Evolutionary conservation across 2,888 invertebrate species (phyloP), one percentile per base, ranked within the genome.

Genomic region (Tenthredo scrophulariae): DNA sequence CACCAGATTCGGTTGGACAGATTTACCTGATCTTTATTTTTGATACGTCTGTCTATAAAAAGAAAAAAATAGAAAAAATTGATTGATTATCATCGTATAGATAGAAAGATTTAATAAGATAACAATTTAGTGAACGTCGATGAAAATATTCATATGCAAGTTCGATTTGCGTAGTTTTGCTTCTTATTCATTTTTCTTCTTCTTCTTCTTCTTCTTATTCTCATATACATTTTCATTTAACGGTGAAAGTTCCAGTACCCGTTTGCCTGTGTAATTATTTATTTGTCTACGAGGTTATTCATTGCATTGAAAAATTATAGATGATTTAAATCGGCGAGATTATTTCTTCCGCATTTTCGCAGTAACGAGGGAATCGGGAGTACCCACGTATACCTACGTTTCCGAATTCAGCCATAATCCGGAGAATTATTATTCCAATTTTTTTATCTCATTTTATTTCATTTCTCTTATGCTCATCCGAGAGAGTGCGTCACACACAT

Each of bases 1-100:
- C 43, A 7, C 0, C 37, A 6, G 13, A 22, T n/a, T 10, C 26
- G 72, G 72, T 6, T 5, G 22, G 43, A 43, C 22, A 43, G 22
- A 74, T 10, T 43, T 13, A 74, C 72, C 72, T 74, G 10, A 74
- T 74, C 43, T 74, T 13, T 26, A 22, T 74, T 43, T 29, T 37
- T 15, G 37, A 70, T 13, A 26, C 26, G 22, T 26, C 62, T 26
- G 26, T 70, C 37, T 70, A 70, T 37, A 26, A 29, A 29, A 22
- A 29, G 10, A 33, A 10, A 67, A 67, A 33, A n/a, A 15, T 0
- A 46, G 6, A 50, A 18, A 18, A 18, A 54, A 54, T 54, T n/a
- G 54, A n/a, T 54, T 54, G 54, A 54, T 54, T n/a, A n/a, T 6
- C 18, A 54, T n/a, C n/a, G n/a, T 54, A 54, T n/a, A n/a, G 54